Evolutionary conservation across 92 coral and sea anemone species (phyloP).

Genomic region (Chrysogorgia sp.): DNA sequence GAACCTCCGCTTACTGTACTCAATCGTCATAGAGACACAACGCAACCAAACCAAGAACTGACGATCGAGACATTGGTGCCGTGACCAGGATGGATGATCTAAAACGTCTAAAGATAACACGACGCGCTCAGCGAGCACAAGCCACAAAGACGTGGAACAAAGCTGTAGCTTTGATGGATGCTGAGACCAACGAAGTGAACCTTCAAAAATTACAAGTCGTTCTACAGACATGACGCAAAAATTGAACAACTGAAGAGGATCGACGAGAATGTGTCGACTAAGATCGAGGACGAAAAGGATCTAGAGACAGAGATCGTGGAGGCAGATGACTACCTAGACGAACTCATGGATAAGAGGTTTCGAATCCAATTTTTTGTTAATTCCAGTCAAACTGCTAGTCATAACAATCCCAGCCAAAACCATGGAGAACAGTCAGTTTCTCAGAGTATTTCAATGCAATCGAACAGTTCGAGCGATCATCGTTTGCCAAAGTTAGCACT

Average conservation of each 20-base stretch:
- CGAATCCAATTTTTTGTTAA: not conserved
- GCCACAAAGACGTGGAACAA: slow-evolving; percentile 16
- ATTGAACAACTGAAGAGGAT: slow-evolving; percentile 4
- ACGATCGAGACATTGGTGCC: slow-evolving; percentile 4
- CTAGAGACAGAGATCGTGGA: slow-evolving; percentile 18
- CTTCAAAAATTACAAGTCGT: not conserved
- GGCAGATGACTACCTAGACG: slow-evolving; percentile 3
- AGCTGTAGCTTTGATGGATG: slow-evolving; percentile 5
- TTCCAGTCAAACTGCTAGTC: not conserved
- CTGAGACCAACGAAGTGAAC: not conserved
- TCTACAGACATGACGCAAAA: slow-evolving; percentile 4
- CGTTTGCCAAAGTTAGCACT: slow-evolving; percentile 22
- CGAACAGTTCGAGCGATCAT: slow-evolving; percentile 1
- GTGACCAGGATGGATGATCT: slow-evolving; percentile 6
- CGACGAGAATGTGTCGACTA: slow-evolving; percentile 5
- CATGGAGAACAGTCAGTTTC: too few relatives aligned
- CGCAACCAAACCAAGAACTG: too few relatives aligned
- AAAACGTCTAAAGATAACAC: not conserved
- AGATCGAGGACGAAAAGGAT: slow-evolving; percentile 4
- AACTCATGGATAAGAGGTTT: slow-evolving; percentile 12
- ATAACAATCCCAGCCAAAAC: not conserved
- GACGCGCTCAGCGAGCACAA: not conserved
- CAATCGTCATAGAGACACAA: too few relatives aligned
- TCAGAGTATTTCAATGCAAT: not conserved
- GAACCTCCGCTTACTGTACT: too few relatives aligned